A percentile compares a stretch with the other conserved stretches of the same genome.
These are phyloP conservation scores for Heliothis peltigera DNA, from an alignment of 2,888 invertebrate genomes.

Conservation along the genomic window DNA sequence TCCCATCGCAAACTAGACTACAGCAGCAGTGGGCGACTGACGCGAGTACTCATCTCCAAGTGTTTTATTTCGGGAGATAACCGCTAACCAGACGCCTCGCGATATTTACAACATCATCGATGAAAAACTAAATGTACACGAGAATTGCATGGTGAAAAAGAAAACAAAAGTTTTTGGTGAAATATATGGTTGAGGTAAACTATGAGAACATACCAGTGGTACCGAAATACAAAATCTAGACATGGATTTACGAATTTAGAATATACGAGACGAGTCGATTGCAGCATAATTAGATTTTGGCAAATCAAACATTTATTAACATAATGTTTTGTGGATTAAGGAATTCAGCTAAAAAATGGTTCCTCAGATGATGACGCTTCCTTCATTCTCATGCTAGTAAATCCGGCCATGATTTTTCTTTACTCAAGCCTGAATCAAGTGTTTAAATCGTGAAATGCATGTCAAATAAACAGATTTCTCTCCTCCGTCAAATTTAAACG, in stretches of 20 bases:
- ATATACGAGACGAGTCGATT: not conserved
- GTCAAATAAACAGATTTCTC: not conserved
- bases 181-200: slow-evolving; percentile 2
- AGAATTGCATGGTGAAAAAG: slow-evolving; percentile 1
- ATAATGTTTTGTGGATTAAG: too few species aligned
- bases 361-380: too few species aligned
- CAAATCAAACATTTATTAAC: not conserved
- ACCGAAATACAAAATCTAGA: not conserved
- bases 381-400: too few species aligned
- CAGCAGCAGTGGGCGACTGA: slow-evolving; percentile 49
- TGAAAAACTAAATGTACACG: slow-evolving; percentile 64
- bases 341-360: too few species aligned
- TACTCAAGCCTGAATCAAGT: too few species aligned
- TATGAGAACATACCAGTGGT: slow-evolving; percentile 3
- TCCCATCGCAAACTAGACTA: not conserved
- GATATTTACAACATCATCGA: slow-evolving; percentile 61
- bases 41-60: slow-evolving; percentile 55
- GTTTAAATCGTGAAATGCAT: not conserved
- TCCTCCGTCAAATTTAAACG: not conserved
- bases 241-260: not conserved
- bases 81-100: slow-evolving; percentile 55
- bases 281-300: not conserved
- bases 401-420: too few species aligned
- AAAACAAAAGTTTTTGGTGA: not conserved
- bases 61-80: slow-evolving; percentile 65